Evolutionary conservation across 2,888 invertebrate species (phyloP), one percentile per base, ranked within the genome.

Genomic region (Phortica okadai): DNA sequence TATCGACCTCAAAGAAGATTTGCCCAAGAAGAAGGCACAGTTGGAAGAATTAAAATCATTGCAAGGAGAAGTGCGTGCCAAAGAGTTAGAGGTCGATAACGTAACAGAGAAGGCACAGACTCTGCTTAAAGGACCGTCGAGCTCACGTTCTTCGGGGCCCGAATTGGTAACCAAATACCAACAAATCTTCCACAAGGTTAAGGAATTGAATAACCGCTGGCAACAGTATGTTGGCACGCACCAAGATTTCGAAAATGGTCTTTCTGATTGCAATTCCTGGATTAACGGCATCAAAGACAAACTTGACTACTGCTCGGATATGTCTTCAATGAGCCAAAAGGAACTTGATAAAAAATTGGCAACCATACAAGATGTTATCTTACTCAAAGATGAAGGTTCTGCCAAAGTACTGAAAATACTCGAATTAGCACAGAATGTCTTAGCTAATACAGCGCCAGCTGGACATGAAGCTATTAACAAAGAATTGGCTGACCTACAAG

Each of bases 311-410:
- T 98, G 97, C 88, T 95, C 97, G 0, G 97, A 97, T 88, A 92
- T 96, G 73, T 95, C 95, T 77, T 94, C 96, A 0, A 94, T 95
- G 74, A 95, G 96, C 54, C 96, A 97, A 89, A 95, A 96, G 88
- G 97, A 98, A 87, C 91, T 98, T 45, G 97, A 97, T 91, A 95
- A 94, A 41, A 97, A 97, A 91, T 92, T 97, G 85, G 95, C 96
- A 77, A 94, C 95, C 14, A 95, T 96, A 81, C 95, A 98, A 93
- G 97, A 97, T 89, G 92, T 98, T 69, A 92, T 97, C 69, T 92
- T 98, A n/a, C 95, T 95, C 79, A 98, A 98, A 91, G 98, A 99
- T 84, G 97, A 97, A 92, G 98, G 98, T 4, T 97, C 97, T 84
- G 94, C 95, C 0, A 96, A 96, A 91, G 95, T 98, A 45, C 97